Evolutionary conservation across 2,888 invertebrate genomes (phyloP).

Genomic region (Microplitis manilae): DNA sequence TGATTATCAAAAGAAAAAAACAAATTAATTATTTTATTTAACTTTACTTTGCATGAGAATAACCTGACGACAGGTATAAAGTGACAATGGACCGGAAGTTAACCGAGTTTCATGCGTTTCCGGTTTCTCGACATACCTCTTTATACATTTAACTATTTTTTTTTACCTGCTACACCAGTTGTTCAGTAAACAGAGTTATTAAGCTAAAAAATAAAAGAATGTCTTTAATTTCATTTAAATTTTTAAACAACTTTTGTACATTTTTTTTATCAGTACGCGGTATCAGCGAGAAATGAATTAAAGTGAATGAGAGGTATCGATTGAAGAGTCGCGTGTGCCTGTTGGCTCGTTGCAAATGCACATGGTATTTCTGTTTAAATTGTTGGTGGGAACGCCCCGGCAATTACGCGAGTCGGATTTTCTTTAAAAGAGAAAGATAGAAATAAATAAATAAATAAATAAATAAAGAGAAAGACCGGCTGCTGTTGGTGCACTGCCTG

Average conservation of each 20-base stretch:
- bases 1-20: too few species aligned
- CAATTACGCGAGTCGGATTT: conserved; percentile 43
- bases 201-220: neutral
- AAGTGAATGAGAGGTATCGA: conserved; percentile 23
- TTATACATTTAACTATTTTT: neutral
- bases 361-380: conserved; percentile 36
- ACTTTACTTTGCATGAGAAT: conserved; percentile 25
- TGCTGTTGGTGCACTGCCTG: conserved; percentile 23
- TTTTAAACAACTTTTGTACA: too few species aligned
- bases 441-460: neutral
- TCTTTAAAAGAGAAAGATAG: conserved; percentile 33
- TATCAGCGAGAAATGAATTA: neutral
- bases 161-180: neutral
- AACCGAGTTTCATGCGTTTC: conserved; percentile 21
- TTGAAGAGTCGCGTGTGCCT: conserved; percentile 29
- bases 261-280: neutral
- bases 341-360: conserved; percentile 14
- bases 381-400: conserved; percentile 43
- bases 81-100: conserved; percentile 34
- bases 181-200: neutral
- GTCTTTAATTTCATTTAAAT: too few species aligned
- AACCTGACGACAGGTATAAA: neutral
- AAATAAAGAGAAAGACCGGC: conserved; percentile 10
- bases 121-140: conserved; percentile 6
- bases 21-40: neutral